Evolutionary conservation across 1,140 invertebrate species (phyloP), one percentile per base, ranked within the genome.

Genomic region (Amyelois transitella): DNA sequence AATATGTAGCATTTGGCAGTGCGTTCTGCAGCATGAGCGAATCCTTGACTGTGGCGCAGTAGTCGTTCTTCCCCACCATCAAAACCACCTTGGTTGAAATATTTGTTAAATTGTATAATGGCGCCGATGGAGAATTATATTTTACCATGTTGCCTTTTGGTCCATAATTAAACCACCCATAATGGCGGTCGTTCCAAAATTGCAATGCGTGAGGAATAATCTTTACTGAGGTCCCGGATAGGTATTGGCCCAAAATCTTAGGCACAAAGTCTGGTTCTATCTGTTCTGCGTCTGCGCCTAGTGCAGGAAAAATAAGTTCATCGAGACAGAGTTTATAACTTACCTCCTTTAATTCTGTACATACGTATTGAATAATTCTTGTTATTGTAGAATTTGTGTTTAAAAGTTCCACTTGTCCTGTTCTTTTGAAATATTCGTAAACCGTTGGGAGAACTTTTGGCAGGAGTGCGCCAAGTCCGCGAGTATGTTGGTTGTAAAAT

Each of bases 201-300:
- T 93, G 94, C 0, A 89, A 90, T 57, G 90, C 92, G 72, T 94
- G 92, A 18, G 92, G 53, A 0, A 94, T 65, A 51, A 93, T 94
- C 76, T 92, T 91, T 1, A 90, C 91, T 1, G 94, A 95, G 1
- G 70, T 65, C 0, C 54, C 57, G 3, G 69, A 72, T 43, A n/a
- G n/a, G n/a, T 69, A 72, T 51, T 75, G 63, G n/a, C 77, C 77
- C 19, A 58, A 63, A 0, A 77, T 22, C 10, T 54, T 21, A n/a
- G 69, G 74, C 1, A 73, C 28, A 0, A 72, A 38, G 10, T 38
- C 2, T 2, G 32, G 32, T 10, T 17, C 64, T 64, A 18, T 63
- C 18, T 28, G 55, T 60, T 47, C 73, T 76, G 2, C 8, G 12
- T 50, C 20, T 21, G 70, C 75, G 19, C 62, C 58, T 1, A 14